These are phyloP conservation scores for Colletes collaris DNA, from an alignment of 2,888 invertebrate species.

Conservation along the genomic window DNA sequence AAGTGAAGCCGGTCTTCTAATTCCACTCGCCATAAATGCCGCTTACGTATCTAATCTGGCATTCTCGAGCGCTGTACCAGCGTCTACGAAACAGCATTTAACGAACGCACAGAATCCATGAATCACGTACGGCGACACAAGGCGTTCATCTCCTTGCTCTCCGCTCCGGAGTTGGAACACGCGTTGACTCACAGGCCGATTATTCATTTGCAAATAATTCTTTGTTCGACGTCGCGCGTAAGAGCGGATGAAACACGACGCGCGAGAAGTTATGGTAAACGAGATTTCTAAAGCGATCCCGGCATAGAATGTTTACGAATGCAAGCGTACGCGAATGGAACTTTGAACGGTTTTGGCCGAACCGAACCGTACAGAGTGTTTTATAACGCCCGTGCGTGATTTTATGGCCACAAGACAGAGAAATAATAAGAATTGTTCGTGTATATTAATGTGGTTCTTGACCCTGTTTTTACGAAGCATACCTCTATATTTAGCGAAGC, in stretches of 20 bases:
- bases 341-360: conserved; percentile 7
- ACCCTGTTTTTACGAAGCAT: no score
- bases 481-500: no score
- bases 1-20: conserved; percentile 70
- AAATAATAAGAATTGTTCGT: background rate
- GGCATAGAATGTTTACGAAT: conserved; percentile 4
- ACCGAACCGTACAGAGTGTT: background rate
- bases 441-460: no score
- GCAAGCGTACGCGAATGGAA: background rate
- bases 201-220: conserved; percentile 76
- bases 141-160: conserved; percentile 44
- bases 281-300: background rate
- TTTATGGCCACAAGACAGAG: background rate
- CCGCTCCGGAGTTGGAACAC: conserved; percentile 8
- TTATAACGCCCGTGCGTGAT: no score
- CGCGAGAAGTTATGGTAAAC: background rate
- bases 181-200: conserved; percentile 70
- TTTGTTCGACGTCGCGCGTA: conserved; percentile 34
- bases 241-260: conserved; percentile 1
- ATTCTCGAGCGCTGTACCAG: conserved; percentile 61
- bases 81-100: conserved; percentile 64
- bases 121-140: conserved; percentile 66
- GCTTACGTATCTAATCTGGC: conserved; percentile 77
- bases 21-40: conserved; percentile 74
- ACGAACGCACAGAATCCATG: conserved; percentile 73